phyloP scores from a whole-genome alignment of 2,888 invertebrate genomes.

The Cephus nigrinus region DNA sequence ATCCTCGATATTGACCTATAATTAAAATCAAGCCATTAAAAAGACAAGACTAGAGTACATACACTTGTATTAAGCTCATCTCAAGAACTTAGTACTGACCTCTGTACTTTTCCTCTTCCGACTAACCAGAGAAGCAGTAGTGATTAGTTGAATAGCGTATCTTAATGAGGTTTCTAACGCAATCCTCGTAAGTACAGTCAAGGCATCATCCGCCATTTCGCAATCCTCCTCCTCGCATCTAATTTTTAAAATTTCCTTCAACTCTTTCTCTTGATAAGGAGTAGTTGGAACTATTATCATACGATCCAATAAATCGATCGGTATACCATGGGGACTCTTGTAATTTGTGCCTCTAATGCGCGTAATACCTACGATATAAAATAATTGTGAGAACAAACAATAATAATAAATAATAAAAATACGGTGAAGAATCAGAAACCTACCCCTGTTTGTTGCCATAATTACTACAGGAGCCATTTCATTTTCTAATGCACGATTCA shows the following conservation, averaged over 20 bases:
- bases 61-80: neutral
- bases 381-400: neutral
- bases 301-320: conserved; percentile 94
- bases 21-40: conserved; percentile 19
- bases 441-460: conserved; percentile 96
- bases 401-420: neutral
- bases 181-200: conserved; percentile 91
- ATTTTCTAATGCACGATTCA: conserved; percentile 96
- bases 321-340: conserved; percentile 96
- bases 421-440: neutral
- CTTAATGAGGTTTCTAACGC: conserved; percentile 93
- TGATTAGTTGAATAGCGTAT: conserved; percentile 97
- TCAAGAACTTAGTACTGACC: conserved; percentile 66
- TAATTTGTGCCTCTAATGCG: conserved; percentile 95
- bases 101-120: conserved; percentile 87
- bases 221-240: conserved; percentile 99
- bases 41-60: neutral
- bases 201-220: conserved; percentile 90
- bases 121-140: conserved; percentile 94
- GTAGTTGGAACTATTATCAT: conserved; percentile 94
- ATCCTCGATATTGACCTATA: conserved; percentile 84
- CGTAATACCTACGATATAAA: conserved; percentile 76
- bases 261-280: conserved; percentile 88
- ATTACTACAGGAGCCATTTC: conserved; percentile 98
- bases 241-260: conserved; percentile 91